These are phyloP conservation scores for Tolmerus cingulatus DNA, from an alignment of 2,888 invertebrate genomes.

Conservation along the genomic window DNA sequence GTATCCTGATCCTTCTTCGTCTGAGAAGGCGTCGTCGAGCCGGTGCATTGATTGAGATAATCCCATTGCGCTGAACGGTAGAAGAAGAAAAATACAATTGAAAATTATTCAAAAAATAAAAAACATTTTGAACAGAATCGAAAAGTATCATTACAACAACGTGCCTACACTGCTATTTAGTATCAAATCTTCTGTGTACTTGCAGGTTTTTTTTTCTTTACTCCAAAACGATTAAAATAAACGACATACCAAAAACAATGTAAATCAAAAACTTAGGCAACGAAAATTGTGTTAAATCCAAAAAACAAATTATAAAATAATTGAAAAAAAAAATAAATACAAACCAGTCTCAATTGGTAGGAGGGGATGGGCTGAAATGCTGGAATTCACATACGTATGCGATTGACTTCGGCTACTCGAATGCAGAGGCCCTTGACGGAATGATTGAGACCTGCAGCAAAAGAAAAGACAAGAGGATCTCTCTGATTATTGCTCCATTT, in stretches of 20 bases:
- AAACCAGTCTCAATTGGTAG: conserved; percentile 85
- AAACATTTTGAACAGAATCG: not conserved
- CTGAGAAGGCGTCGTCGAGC: conserved; percentile 83
- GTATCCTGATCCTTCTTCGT: conserved; percentile 79
- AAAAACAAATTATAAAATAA: conserved; percentile 52
- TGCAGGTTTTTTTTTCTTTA: not conserved
- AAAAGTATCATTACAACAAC: not conserved
- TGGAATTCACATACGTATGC: conserved; percentile 80
- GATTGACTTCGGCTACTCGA: conserved; percentile 66
- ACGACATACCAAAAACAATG: not conserved
- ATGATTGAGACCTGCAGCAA: conserved; percentile 88
- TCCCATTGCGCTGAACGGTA: conserved; percentile 63
- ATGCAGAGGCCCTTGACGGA: conserved; percentile 75
- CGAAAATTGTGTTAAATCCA: conserved; percentile 29
- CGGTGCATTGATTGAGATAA: conserved; percentile 64
- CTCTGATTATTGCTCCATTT: conserved; percentile 47
- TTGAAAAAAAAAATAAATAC: conserved; percentile 60
- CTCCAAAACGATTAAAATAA: not conserved
- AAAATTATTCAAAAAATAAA: not conserved
- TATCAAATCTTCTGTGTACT: not conserved
- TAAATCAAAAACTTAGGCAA: not conserved
- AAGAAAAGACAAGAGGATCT: conserved; percentile 65
- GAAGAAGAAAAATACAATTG: not conserved
- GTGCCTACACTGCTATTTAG: not conserved
- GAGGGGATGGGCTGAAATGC: conserved; percentile 93